Conservation (phyloP, 2,797 vertebrate species). For the Limosa lapponica region DNA sequence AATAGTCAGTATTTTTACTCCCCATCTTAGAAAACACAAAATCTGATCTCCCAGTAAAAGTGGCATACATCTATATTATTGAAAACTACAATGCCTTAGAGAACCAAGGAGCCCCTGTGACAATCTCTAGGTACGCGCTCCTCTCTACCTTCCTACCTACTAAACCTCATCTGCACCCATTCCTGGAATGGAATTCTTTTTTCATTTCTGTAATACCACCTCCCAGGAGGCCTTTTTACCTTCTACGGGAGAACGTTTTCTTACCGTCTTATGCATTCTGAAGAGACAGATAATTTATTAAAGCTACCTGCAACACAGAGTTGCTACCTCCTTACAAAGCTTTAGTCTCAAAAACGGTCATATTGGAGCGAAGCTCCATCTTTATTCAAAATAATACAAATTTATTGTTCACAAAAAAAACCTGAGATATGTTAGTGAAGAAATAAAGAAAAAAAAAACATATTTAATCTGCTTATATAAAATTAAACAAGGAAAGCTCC, state of each 20-base stretch:
- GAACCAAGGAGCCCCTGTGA: not conserved
- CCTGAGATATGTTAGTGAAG: not conserved
- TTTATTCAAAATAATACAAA: not conserved
- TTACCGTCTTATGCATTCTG: not conserved
- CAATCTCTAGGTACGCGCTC: not conserved
- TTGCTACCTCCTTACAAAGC: not conserved
- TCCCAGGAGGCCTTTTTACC: not conserved
- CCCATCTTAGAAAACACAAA: not conserved
- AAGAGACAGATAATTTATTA: not conserved
- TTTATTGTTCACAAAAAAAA: not conserved
- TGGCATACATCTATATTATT: not conserved
- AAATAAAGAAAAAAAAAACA: not conserved
- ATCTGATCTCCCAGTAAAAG: not conserved
- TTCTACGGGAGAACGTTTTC: not conserved
- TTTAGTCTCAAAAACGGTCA: not conserved
- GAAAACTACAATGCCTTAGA: not conserved
- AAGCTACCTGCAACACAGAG: not conserved
- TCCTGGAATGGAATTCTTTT: not conserved
- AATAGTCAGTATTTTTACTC: not conserved
- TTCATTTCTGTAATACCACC: not conserved
- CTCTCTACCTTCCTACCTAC: not conserved
- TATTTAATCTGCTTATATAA: not conserved
- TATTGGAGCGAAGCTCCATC: not conserved
- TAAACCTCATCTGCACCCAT: not conserved
- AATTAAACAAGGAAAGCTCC: not conserved